Conservation (phyloP, 2,797 vertebrate genomes). For the Brachymystax lenok region DNA sequence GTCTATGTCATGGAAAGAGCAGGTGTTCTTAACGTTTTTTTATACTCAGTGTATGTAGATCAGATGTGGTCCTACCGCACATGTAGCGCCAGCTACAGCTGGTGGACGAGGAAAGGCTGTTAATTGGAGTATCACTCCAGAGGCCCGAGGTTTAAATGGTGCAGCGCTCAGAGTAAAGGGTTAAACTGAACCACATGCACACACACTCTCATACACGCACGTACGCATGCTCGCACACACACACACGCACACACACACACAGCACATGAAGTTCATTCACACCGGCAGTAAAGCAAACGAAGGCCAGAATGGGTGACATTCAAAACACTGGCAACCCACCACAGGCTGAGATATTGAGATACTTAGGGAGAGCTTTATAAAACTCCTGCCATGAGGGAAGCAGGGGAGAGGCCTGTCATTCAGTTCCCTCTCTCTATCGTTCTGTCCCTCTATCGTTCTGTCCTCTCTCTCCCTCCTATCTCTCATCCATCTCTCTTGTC, state of each 20-base stretch:
- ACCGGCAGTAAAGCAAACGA: constrained; percentile 10
- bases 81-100: constrained; percentile 53
- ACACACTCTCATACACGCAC: constrained; percentile 31
- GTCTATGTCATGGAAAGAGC: too few species aligned
- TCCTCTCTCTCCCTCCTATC: neutral
- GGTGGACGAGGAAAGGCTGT: constrained; percentile 69
- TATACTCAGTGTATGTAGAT: neutral
- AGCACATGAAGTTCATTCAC: constrained; percentile 12
- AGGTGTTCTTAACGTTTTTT: too few species aligned
- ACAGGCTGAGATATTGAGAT: neutral
- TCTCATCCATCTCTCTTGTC: neutral
- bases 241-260: neutral
- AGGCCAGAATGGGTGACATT: constrained; percentile 3
- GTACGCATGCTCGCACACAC: constrained; percentile 29
- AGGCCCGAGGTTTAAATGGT: constrained; percentile 66
- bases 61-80: neutral
- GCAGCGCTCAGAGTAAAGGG: constrained; percentile 70
- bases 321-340: constrained; percentile 2
- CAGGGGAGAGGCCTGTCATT: neutral
- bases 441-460: neutral
- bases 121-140: constrained; percentile 64
- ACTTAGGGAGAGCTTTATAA: neutral
- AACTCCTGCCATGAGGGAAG: neutral
- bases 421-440: neutral
- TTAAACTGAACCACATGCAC: constrained; percentile 72